Evolutionary conservation across 2,797 vertebrate genomes (phyloP).

Genomic region (Malurus leucopterus): DNA sequence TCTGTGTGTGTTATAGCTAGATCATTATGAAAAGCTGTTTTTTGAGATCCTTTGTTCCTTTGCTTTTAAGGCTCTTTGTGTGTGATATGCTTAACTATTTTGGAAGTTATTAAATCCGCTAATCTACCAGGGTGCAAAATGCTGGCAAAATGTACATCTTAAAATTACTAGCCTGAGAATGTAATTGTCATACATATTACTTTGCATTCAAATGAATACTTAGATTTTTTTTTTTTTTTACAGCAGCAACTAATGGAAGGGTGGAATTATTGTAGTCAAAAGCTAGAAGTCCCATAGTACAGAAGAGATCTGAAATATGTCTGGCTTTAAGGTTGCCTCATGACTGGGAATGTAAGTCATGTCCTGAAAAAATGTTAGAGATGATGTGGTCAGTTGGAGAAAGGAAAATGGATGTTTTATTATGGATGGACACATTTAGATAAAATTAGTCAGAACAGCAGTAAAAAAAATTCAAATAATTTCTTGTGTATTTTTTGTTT

Average conservation of each 20-base stretch:
- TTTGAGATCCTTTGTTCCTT: background rate
- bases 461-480: background rate
- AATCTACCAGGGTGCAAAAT: conserved; percentile 7
- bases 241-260: conserved; percentile 28
- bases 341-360: background rate
- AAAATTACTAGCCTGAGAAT: conserved; percentile 34
- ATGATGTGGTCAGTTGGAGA: background rate
- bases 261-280: conserved; percentile 37
- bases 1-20: background rate
- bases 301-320: background rate
- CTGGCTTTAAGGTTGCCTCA: background rate
- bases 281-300: conserved; percentile 22
- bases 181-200: conserved; percentile 38
- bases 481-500: background rate
- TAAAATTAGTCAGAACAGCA: background rate
- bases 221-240: conserved; percentile 44
- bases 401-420: background rate
- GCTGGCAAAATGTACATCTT: conserved; percentile 14
- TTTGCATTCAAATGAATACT: conserved; percentile 47
- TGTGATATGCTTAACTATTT: background rate
- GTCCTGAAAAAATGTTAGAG: background rate
- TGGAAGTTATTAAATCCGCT: conserved; percentile 22
- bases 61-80: background rate
- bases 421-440: background rate
- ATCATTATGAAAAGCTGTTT: background rate